Conservation (phyloP, 2,888 invertebrate species). For the Meteorus cinctellus region DNA sequence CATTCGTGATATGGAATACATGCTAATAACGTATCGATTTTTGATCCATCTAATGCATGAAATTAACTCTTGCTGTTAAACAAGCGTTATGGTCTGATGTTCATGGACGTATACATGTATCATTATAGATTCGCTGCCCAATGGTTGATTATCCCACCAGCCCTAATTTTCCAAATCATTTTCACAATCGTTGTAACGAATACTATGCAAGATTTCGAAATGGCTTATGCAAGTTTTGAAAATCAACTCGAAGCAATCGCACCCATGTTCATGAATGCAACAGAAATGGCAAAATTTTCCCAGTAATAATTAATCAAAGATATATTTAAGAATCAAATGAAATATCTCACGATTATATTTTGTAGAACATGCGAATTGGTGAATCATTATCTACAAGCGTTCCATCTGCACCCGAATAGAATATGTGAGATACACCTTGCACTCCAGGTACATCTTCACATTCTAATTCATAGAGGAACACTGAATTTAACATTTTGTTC, state of each 20-base stretch:
- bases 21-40: too few species aligned
- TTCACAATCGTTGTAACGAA: slow-evolving; percentile 53
- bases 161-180: slow-evolving; percentile 57
- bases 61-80: too few species aligned
- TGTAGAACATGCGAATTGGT: slow-evolving; percentile 56
- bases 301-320: slow-evolving; percentile 38
- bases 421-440: slow-evolving; percentile 49
- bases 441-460: slow-evolving; percentile 49
- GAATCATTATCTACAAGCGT: slow-evolving; percentile 47
- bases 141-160: slow-evolving; percentile 63
- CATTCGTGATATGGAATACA: too few species aligned
- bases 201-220: slow-evolving; percentile 46
- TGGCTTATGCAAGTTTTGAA: slow-evolving; percentile 55
- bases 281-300: slow-evolving; percentile 29
- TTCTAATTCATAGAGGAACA: neutral
- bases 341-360: slow-evolving; percentile 35
- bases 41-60: too few species aligned
- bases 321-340: neutral
- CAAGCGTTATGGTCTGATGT: too few species aligned
- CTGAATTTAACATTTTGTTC: neutral
- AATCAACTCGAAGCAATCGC: slow-evolving; percentile 45
- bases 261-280: slow-evolving; percentile 40
- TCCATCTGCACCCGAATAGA: slow-evolving; percentile 43
- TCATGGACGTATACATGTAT: neutral
- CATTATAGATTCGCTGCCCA: slow-evolving; percentile 55